These are phyloP conservation scores for Gobiocypris rarus DNA, from an alignment of 2,113 vertebrate species.

Conservation along the genomic window DNA sequence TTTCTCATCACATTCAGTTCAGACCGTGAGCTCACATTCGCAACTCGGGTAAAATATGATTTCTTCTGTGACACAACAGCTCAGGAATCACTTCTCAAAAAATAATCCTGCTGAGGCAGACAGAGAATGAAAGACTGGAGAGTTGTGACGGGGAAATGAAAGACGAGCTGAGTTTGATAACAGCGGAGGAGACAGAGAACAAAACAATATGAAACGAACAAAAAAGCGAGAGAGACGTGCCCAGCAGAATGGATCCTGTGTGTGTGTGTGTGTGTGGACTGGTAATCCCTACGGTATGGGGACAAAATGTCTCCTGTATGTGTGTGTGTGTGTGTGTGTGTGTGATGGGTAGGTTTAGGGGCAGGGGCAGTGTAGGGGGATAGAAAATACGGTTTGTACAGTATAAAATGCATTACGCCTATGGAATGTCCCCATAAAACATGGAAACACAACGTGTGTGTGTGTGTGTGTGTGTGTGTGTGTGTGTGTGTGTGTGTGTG, in stretches of 20 bases:
- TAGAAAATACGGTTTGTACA: too few relatives aligned
- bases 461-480: too few relatives aligned
- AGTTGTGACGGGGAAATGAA: neutral
- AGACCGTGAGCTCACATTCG: neutral
- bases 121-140: slow-evolving; percentile 2
- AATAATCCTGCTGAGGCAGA: neutral
- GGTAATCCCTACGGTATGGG: too few relatives aligned
- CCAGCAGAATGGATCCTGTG: neutral
- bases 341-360: too few relatives aligned
- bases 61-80: neutral
- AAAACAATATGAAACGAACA: neutral
- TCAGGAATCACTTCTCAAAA: neutral
- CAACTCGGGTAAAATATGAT: neutral
- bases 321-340: too few relatives aligned
- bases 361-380: too few relatives aligned
- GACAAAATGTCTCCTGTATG: too few relatives aligned
- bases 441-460: too few relatives aligned
- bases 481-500: too few relatives aligned
- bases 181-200: neutral
- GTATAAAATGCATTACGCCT: too few relatives aligned
- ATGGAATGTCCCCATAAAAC: too few relatives aligned
- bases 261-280: too few relatives aligned
- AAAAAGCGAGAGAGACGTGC: neutral
- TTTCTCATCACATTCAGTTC: neutral
- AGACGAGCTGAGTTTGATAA: neutral